Conservation (phyloP, 2,888 invertebrate genomes). For the Philereme vetulata region DNA sequence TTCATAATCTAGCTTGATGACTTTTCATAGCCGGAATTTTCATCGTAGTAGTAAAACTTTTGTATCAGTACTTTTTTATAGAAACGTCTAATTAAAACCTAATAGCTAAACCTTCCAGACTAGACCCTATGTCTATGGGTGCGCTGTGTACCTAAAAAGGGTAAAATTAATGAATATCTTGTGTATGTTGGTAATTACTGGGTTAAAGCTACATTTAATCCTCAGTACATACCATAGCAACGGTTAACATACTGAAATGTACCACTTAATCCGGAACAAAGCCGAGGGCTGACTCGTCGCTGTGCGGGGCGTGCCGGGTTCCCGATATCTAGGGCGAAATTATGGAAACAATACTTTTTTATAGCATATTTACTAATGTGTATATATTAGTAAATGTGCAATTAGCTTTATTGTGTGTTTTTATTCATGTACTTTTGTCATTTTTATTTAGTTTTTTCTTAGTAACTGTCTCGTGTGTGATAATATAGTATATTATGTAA, state of each 20-base stretch:
- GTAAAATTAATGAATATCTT: slow-evolving; percentile 29
- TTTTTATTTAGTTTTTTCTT: too few relatives aligned
- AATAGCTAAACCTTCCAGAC: background rate
- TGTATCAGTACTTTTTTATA: too few relatives aligned
- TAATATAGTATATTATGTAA: too few relatives aligned
- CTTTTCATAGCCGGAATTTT: too few relatives aligned
- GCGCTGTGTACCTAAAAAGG: background rate
- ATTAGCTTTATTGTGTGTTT: too few relatives aligned
- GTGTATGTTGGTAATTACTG: slow-evolving; percentile 8
- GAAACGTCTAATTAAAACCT: too few relatives aligned
- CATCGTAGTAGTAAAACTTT: too few relatives aligned
- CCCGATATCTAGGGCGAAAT: slow-evolving; percentile 48
- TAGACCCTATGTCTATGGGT: background rate
- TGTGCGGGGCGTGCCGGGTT: slow-evolving; percentile 45
- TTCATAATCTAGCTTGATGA: too few relatives aligned
- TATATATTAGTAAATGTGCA: too few relatives aligned
- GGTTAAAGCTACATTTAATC: slow-evolving; percentile 33
- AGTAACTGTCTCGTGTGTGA: too few relatives aligned
- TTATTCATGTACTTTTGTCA: too few relatives aligned
- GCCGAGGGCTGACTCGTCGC: slow-evolving; percentile 50
- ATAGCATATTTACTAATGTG: too few relatives aligned
- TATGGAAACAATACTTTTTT: slow-evolving; percentile 47
- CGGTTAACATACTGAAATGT: slow-evolving; percentile 43
- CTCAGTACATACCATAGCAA: slow-evolving; percentile 28
- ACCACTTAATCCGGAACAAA: slow-evolving; percentile 52